Base-by-base conservation (phyloP, 1,140 invertebrate genomes). In the Cherax destructor region DNA sequence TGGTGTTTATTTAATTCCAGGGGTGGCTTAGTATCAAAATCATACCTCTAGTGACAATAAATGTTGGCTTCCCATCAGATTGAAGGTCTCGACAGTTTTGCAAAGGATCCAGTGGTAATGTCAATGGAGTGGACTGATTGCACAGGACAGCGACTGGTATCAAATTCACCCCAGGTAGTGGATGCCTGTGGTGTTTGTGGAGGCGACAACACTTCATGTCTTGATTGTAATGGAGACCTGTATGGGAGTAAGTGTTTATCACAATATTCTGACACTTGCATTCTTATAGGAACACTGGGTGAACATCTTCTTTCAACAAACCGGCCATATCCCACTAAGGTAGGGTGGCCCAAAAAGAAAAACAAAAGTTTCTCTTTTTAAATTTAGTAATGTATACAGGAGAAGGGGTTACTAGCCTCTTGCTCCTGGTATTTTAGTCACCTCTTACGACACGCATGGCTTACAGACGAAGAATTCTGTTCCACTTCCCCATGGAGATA, bases 161-260 rank as follows among this genome's bases (percentile, higher is more conserved):
- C 69, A 10, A 52, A 52, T 4, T 24, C 49, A 61, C 83, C 89
- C 10, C 69, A 47, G 61, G 47, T 59, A 9, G 13, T 86, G n/a
- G 89, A 91, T 72, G 76, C 83, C 30, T 91, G 89, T 56, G 83
- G 89, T 10, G 47, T 85, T 59, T 91, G 89, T 79, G 89, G 83
- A 10, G 89, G 89, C 10, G 52, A 81, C 61, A 77, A 83, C 21
- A 49, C n/a, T 21, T 80, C 89, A 7, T 91, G 89, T 24, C 16
- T 52, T 21, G 89, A 91, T 41, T 91, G 89, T 77, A 49, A 76
- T 9, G 81, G 47, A 9, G 83, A 69, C 56, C 18, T 91, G 13
- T 65, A 74, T 85, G 89, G 89, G 47, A 52, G 89, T 91, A 91
- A 83, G 87, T 72, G 7, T 65, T 65, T n/a, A 4, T 21, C 9